Conservation (phyloP, 2,113 vertebrate genomes). For the Callorhinus ursinus region DNA sequence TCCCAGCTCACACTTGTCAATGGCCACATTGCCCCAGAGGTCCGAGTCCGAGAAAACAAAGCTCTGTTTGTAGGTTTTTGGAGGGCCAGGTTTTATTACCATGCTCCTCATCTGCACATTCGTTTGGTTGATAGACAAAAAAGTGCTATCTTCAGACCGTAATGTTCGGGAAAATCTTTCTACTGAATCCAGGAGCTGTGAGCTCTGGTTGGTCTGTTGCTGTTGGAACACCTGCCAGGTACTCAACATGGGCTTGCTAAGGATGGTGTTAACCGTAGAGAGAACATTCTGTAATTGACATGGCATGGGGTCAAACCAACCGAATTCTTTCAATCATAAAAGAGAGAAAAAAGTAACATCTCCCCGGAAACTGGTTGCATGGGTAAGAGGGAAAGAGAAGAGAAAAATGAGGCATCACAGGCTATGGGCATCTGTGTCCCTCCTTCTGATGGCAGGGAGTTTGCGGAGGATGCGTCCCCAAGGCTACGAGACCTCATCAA, state of each 20-base stretch:
- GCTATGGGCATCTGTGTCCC: neutral
- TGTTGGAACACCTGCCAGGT: conserved; percentile 69
- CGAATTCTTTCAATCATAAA: neutral
- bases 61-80: conserved; percentile 65
- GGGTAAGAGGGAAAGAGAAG: neutral
- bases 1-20: conserved; percentile 68
- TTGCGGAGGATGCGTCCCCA: neutral
- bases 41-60: conserved; percentile 77
- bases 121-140: conserved; percentile 39
- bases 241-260: conserved; percentile 78
- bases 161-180: conserved; percentile 83
- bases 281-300: conserved; percentile 88
- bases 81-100: neutral
- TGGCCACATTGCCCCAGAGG: conserved; percentile 78
- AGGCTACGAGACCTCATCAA: neutral
- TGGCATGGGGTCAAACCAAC: neutral
- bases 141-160: neutral
- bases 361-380: neutral
- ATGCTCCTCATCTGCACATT: conserved; percentile 83
- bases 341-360: neutral
- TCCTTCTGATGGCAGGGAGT: neutral
- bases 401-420: neutral
- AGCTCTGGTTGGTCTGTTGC: conserved; percentile 40
- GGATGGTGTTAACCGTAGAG: conserved; percentile 80
- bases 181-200: conserved; percentile 84